These are phyloP conservation scores for Torymus auratus DNA, from an alignment of 2,888 invertebrate genomes.

Conservation along the genomic window DNA sequence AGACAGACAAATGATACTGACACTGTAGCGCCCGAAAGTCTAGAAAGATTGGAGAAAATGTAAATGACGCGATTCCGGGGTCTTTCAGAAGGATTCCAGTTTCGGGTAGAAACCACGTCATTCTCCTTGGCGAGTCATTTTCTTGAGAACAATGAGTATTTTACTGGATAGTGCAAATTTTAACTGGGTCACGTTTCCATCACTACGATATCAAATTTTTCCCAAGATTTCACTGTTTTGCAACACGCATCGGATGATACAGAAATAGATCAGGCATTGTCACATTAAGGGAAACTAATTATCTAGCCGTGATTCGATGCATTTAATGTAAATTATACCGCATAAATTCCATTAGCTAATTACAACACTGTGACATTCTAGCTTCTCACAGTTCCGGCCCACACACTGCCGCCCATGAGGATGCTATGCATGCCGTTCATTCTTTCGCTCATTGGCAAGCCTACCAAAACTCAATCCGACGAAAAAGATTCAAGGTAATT, in stretches of 20 bases:
- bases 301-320: not conserved
- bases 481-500: slow-evolving; percentile 62
- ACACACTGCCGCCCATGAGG: slow-evolving; percentile 75
- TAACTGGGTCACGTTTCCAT: slow-evolving; percentile 34
- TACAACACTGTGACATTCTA: slow-evolving; percentile 59
- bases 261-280: too few species aligned
- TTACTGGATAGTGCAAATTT: slow-evolving; percentile 9
- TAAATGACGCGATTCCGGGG: not conserved
- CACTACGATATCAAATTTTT: not conserved
- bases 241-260: not conserved
- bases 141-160: slow-evolving; percentile 27
- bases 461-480: slow-evolving; percentile 57
- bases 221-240: not conserved
- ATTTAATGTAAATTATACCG: slow-evolving; percentile 8
- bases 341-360: slow-evolving; percentile 39
- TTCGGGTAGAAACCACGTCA: slow-evolving; percentile 37
- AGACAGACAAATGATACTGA: not conserved
- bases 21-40: not conserved
- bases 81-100: slow-evolving; percentile 11
- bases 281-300: not conserved
- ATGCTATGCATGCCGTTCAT: slow-evolving; percentile 74
- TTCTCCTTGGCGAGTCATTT: slow-evolving; percentile 35
- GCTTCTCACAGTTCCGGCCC: slow-evolving; percentile 73
- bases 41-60: not conserved
- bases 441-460: slow-evolving; percentile 67